These are phyloP conservation scores for Melanostigma gelatinosum DNA, from an alignment of 2,113 vertebrate species.

Conservation along the genomic window DNA sequence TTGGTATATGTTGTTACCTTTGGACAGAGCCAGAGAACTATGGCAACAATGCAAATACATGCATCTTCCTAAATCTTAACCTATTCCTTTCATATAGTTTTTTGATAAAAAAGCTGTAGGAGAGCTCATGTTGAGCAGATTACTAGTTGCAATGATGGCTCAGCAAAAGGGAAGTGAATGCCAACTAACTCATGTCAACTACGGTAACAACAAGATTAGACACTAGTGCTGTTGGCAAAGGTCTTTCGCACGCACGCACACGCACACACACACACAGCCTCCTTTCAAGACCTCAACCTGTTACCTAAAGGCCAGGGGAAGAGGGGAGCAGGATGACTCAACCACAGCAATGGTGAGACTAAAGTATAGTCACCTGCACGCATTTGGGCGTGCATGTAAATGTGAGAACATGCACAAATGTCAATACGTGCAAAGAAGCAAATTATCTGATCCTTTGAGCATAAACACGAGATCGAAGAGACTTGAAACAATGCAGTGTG, in stretches of 20 bases:
- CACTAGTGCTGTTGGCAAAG: not conserved
- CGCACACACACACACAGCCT: not conserved
- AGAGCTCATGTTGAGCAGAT: not conserved
- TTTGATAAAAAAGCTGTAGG: not conserved
- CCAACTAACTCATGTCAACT: not conserved
- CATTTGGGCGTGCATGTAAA: not conserved
- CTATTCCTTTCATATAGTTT: not conserved
- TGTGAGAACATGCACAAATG: not conserved
- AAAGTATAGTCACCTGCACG: not conserved
- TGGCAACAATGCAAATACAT: not conserved
- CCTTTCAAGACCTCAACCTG: not conserved
- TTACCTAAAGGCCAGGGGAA: not conserved
- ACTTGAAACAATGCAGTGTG: not conserved
- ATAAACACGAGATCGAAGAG: not conserved
- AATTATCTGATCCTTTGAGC: conserved; percentile 22
- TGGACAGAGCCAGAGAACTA: not conserved
- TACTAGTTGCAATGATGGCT: not conserved
- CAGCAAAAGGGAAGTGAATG: not conserved
- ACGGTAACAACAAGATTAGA: not conserved
- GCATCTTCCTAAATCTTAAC: not conserved
- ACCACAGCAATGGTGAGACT: not conserved
- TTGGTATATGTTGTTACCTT: not conserved
- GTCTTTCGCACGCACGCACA: not conserved
- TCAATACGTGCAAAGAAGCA: not conserved
- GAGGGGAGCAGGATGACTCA: not conserved